phyloP scores from a whole-genome alignment of 2,888 invertebrate species.

The Drosophila conformis region DNA sequence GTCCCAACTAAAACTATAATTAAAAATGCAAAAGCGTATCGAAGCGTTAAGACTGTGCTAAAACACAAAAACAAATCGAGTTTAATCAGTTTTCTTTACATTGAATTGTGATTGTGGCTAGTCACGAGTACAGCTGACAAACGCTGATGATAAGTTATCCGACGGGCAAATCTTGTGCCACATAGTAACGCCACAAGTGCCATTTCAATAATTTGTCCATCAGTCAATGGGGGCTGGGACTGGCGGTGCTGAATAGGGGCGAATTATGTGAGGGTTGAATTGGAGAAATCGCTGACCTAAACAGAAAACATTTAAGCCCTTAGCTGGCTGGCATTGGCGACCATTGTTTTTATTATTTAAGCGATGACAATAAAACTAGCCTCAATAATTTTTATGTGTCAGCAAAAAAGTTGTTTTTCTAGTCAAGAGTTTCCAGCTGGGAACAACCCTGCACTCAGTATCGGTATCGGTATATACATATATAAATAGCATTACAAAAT shows the following conservation, averaged over 20 bases:
- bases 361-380: conserved; percentile 32
- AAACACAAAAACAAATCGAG: not conserved
- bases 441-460: not conserved
- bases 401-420: conserved; percentile 10
- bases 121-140: not conserved
- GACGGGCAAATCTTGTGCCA: not conserved
- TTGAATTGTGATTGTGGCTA: not conserved
- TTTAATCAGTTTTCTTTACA: not conserved
- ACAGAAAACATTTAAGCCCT: conserved; percentile 41
- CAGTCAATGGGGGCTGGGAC: conserved; percentile 19
- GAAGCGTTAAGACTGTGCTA: not conserved
- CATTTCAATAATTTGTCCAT: conserved; percentile 67
- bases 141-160: conserved; percentile 1
- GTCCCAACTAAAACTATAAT: not conserved
- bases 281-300: conserved; percentile 51
- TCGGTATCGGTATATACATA: not conserved
- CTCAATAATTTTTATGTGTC: conserved; percentile 21
- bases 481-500: not conserved
- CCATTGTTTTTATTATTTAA: conserved; percentile 52
- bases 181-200: conserved; percentile 60
- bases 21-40: not conserved
- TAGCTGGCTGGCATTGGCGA: conserved; percentile 41
- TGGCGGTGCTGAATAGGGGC: not conserved
- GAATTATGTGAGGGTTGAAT: not conserved
- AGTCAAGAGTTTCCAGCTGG: not conserved